Evolutionary conservation across 2,113 vertebrate species (phyloP).

Genomic region (Phylloscopus trochilus): DNA sequence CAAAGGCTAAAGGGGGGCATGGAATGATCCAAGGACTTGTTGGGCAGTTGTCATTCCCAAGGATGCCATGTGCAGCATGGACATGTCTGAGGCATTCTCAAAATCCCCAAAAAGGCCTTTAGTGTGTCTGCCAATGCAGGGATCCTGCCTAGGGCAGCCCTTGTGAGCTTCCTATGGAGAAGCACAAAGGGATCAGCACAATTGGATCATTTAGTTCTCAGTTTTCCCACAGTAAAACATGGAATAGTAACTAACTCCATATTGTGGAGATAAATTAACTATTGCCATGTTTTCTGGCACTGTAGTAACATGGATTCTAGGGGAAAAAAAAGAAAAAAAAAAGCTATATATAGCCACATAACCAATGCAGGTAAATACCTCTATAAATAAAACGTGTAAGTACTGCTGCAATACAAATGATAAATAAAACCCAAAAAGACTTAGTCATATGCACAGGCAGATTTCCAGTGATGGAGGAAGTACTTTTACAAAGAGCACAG

Average conservation of each 20-base stretch:
- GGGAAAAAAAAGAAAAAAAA: not conserved
- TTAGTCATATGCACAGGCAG: not conserved
- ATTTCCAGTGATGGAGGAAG: conserved; percentile 26
- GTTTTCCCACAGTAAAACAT: not conserved
- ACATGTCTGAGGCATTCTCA: not conserved
- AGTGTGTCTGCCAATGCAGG: not conserved
- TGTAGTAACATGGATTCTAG: not conserved
- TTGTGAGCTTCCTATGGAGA: not conserved
- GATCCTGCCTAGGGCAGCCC: not conserved
- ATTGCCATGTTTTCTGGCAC: not conserved
- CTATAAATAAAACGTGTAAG: conserved; percentile 23
- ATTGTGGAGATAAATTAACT: not conserved
- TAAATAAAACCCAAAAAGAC: conserved; percentile 26
- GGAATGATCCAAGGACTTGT: not conserved
- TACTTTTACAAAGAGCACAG: conserved; percentile 5
- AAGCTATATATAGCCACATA: not conserved
- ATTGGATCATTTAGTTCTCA: not conserved
- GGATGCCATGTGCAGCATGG: not conserved
- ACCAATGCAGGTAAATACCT: not conserved
- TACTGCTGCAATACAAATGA: conserved; percentile 4
- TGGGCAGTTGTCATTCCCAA: not conserved
- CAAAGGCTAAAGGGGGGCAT: accelerated
- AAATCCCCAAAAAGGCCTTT: not conserved
- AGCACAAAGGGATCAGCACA: not conserved
- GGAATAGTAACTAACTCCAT: not conserved